These are phyloP conservation scores for Monarcha castaneiventris DNA, from an alignment of 2,113 vertebrate species.

Conservation along the genomic window DNA sequence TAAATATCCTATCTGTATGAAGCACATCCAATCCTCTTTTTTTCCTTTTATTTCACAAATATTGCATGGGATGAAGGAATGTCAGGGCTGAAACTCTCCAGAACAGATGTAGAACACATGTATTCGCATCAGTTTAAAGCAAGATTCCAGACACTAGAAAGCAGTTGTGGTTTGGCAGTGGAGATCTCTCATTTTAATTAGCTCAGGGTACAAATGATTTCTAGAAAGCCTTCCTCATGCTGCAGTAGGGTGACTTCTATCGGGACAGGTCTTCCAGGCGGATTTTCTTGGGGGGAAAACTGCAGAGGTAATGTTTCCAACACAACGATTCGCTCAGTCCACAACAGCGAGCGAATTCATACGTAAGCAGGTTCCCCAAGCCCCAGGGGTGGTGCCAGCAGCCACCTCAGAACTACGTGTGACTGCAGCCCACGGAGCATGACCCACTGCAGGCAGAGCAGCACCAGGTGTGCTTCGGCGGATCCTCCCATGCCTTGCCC, in stretches of 20 bases:
- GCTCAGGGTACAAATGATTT: constrained; percentile 21
- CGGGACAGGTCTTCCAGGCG: background rate
- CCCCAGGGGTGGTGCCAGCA: background rate
- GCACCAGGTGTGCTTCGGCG: fast-evolving
- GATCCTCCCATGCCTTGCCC: background rate
- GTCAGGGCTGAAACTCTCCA: constrained; percentile 53
- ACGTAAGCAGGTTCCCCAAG: background rate
- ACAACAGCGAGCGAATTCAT: fast-evolving
- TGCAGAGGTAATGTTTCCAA: background rate
- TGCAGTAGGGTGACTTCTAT: background rate
- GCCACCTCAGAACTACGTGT: background rate
- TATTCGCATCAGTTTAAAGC: constrained; percentile 58
- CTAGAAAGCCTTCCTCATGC: constrained; percentile 18
- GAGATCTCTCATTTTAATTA: constrained; percentile 50
- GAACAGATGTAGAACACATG: constrained; percentile 73
- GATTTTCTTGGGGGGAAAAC: background rate
- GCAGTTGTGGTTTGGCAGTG: constrained; percentile 61
- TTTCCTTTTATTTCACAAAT: constrained; percentile 67
- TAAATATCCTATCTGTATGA: constrained; percentile 63
- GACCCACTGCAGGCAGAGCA: background rate
- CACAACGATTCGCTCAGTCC: background rate
- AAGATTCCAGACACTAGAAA: constrained; percentile 53
- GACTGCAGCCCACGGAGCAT: background rate
- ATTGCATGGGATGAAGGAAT: constrained; percentile 67
- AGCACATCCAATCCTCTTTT: constrained; percentile 41